Evolutionary conservation across 1,140 invertebrate species (phyloP), one percentile per base, ranked within the genome.

Genomic region (Dolichoris vasculosae): DNA sequence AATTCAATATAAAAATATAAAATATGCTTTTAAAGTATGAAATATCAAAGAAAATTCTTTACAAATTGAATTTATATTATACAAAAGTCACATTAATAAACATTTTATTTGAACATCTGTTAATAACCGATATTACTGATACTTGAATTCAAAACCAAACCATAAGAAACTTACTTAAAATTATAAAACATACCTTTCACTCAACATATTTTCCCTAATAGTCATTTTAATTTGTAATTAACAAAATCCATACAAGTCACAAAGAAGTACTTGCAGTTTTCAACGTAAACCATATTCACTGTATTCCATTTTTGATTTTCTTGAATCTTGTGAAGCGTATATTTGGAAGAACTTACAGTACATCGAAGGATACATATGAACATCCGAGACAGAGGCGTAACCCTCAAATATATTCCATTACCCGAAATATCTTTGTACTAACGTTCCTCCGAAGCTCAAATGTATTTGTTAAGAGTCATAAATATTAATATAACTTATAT

Each of bases 401-500:
- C 23, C 3, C 1, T 20, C 59, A 81, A 71, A 81, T 69, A 67
- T 71, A 82, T 82, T 82, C 80, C 43, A 11, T 9, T 30, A 32
- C 17, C 43, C 48, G 38, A 30, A 73, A 59, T 30, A 7, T 64
- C 48, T 23, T 78, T 78, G 48, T 59, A 32, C 11, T 30, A 76
- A 77, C 15, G 26, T 32, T 51, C 38, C 26, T 20, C 23, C 35
- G 17, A 26, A 35, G 9, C 40, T 26, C 11, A 23, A 48, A 82
- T 51, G 40, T 73, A 59, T n/a, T 73, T 55, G 69, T 17, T 35
- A 20, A 82, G 64, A 30, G 55, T 63, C 48, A 83, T 83, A 83
- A 83, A 83, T 83, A 83, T 83, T 83, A 83, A 83, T 83, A 83
- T 48, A n/a, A 30, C 38, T 83, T 83, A 48, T 73, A 32, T 64